Evolutionary conservation across 1,140 invertebrate genomes (phyloP).

Genomic region (Adelges cooleyi): DNA sequence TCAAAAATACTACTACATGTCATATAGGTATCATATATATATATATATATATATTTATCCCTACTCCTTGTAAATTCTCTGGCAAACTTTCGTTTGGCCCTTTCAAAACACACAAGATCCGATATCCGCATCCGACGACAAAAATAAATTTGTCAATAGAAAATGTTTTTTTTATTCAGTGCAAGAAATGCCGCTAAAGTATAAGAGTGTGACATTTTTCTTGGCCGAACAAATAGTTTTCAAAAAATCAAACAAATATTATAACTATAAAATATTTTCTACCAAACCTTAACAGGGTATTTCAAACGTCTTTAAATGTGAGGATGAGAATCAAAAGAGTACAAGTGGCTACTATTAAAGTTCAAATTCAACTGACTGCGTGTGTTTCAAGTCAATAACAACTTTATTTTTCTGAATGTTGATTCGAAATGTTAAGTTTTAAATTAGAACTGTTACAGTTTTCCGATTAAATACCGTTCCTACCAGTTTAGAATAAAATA

Average conservation of each 20-base stretch:
- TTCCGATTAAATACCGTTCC: too few species aligned
- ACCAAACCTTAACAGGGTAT: background rate
- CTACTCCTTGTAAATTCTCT: background rate
- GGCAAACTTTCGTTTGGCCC: background rate
- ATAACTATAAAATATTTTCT: background rate
- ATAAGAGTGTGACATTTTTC: background rate
- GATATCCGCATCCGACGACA: background rate
- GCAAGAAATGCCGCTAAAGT: too few species aligned
- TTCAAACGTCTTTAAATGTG: too few species aligned
- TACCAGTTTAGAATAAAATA: too few species aligned
- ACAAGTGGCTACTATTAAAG: too few species aligned
- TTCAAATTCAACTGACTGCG: too few species aligned
- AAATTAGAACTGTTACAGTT: too few species aligned
- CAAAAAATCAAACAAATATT: background rate
- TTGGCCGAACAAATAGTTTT: background rate
- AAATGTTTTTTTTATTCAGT: background rate
- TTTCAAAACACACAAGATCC: conserved; percentile 1
- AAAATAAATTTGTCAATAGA: background rate
- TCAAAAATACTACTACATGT: background rate
- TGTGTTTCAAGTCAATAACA: too few species aligned
- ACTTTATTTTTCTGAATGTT: too few species aligned
- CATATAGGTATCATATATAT: background rate
- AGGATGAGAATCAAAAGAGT: too few species aligned
- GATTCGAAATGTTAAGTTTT: too few species aligned
- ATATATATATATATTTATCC: too few species aligned